Conservation (phyloP, 1,140 invertebrate species). For the Heliothis virescens region DNA sequence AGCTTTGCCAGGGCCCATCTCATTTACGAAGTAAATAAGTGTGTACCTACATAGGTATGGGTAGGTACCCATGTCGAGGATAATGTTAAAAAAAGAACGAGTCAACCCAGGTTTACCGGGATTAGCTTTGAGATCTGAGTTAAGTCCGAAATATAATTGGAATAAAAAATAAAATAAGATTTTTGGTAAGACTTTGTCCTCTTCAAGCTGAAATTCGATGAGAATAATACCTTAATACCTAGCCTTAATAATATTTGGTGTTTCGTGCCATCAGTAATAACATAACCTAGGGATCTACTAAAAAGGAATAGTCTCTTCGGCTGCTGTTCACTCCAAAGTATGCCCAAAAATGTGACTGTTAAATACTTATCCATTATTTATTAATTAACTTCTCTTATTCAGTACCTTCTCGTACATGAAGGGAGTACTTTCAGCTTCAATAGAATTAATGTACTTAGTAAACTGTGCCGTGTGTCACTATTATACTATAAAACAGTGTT, state of each 20-base stretch:
- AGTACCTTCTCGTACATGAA: no score
- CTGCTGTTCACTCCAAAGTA: no score
- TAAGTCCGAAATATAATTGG: slow-evolving; percentile 36
- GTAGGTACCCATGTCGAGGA: slow-evolving; percentile 4
- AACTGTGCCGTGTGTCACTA: not conserved
- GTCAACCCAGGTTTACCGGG: slow-evolving; percentile 31
- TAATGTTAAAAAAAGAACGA: slow-evolving; percentile 26
- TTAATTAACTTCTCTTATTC: no score
- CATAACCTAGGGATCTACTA: no score
- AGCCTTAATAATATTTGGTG: no score
- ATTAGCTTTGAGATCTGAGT: slow-evolving; percentile 29
- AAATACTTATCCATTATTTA: no score
- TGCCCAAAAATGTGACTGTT: no score
- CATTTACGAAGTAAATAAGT: slow-evolving; percentile 35
- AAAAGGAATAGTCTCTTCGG: no score
- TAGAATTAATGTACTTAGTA: no score
- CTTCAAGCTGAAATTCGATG: not conserved
- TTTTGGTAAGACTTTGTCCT: slow-evolving; percentile 2
- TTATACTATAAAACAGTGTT: not conserved
- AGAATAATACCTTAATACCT: no score
- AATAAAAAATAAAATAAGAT: slow-evolving; percentile 22
- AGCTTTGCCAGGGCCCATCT: slow-evolving; percentile 9
- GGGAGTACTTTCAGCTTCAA: no score
- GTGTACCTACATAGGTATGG: not conserved
- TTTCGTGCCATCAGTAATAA: no score